Evolutionary conservation across 1,140 invertebrate species (phyloP), one percentile per base, ranked within the genome.

Genomic region (Trigoniulus corallinus): DNA sequence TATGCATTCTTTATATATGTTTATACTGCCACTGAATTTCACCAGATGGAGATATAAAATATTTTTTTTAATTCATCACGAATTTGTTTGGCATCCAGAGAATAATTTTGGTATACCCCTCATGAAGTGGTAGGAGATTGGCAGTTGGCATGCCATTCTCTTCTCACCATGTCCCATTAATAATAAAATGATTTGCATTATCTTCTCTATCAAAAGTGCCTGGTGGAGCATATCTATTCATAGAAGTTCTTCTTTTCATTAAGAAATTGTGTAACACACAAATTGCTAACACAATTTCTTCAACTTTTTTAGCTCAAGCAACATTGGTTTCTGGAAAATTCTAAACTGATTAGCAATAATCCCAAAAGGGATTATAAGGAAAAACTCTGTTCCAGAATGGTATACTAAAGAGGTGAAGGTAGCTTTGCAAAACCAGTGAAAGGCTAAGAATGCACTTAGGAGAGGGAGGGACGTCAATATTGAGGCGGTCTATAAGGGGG

Each of bases 321-420:
- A 18, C 15, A 59, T 59, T 3, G 48, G 50, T 40, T 43, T 55
- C n/a, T 48, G 48, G 15, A 57, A 52, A 2, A 61, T 39, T 1
- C 56, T 22, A 53, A 47, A 58, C 3, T 27, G 47, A 10, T 41
- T 22, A 3, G 57, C 57, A 22, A 62, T 42, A 41, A 61, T 60
- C 2, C 60, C 57, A 54, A 63, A 63, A n/a, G n/a, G n/a, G n/a
- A n/a, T n/a, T n/a, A n/a, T n/a, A n/a, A n/a, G n/a, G n/a, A n/a
- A n/a, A n/a, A n/a, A n/a, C n/a, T n/a, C n/a, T n/a, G n/a, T n/a
- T n/a, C n/a, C n/a, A n/a, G n/a, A n/a, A n/a, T n/a, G n/a, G n/a
- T n/a, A n/a, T n/a, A n/a, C n/a, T n/a, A n/a, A n/a, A n/a, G n/a
- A n/a, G n/a, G n/a, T n/a, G n/a, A n/a, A n/a, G n/a, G n/a, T n/a